Conservation (phyloP, 2,888 invertebrate genomes). For the Leucophenga montana region DNA sequence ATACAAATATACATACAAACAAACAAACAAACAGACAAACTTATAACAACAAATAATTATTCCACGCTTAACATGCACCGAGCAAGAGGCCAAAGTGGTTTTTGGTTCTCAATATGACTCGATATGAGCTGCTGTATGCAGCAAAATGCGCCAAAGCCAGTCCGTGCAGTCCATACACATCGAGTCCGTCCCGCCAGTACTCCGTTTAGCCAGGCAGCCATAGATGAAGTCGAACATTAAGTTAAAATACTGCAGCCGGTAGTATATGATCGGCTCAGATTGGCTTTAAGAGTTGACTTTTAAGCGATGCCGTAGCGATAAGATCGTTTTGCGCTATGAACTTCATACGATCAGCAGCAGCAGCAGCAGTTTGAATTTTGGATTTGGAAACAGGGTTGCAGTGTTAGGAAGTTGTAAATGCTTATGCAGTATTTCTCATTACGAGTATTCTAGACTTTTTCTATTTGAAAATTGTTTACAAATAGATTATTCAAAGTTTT, state of each 20-base stretch:
- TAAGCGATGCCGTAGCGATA: conserved; percentile 51
- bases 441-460: too few species aligned
- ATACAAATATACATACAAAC: background rate
- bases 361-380: conserved; percentile 38
- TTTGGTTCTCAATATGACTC: conserved; percentile 12
- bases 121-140: conserved; percentile 7
- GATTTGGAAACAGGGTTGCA: conserved; percentile 12
- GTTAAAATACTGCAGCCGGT: conserved; percentile 11
- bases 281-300: conserved; percentile 64
- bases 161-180: too few species aligned
- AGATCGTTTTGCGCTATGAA: conserved; percentile 45
- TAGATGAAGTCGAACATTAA: too few species aligned
- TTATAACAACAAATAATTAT: conserved; percentile 35
- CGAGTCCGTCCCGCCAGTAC: too few species aligned
- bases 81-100: conserved; percentile 5
- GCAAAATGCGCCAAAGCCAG: too few species aligned
- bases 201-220: too few species aligned
- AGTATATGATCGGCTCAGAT: conserved; percentile 31
- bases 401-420: too few species aligned
- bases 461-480: too few species aligned
- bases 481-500: too few species aligned
- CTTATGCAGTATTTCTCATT: too few species aligned
- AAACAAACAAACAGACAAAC: conserved; percentile 13
- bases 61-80: conserved; percentile 34
- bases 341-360: conserved; percentile 33